Base-by-base conservation (phyloP, 2,888 invertebrate genomes). In the Teleiodes luculella region DNA sequence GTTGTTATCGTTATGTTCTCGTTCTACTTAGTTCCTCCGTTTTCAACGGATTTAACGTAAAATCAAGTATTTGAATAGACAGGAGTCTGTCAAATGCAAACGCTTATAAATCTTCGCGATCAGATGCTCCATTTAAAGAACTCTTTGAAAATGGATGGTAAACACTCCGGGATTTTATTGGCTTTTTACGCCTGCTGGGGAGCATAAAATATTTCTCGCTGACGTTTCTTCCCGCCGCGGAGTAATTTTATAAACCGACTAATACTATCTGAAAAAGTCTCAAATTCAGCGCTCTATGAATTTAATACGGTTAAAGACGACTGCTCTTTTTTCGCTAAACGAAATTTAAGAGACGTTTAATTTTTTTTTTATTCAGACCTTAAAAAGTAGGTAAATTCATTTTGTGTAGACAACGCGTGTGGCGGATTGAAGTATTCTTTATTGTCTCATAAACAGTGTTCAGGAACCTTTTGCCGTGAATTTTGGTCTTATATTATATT, bases 181-280 rank as follows among this genome's bases (percentile, higher is more conserved):
- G 45, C 53, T 53, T 53, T 53, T 53, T 47, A 53, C 33, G 28
- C 31, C 36, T 36, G 53, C 43, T 52, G 18, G 33, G 18, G 14
- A 46, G 36, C 39, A 50, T 53, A 53, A 53, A 53, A 48, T 35
- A 48, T 53, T 53, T 33, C 37, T 37, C 20, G 28, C 46, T 46
- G 46, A 53, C 53, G 36, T 53, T 53, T 48, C 30, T 14, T 16
- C n/a, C 20, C 31, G 11, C 39, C 41, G 47, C 41, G 41, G 24
- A 33, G 39, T 53, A 48, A 53, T 54, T 54, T 48, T 54, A 28
- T 43, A 20, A 49, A 53, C 39, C 37, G 14, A 46, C 20, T 33
- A 39, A 39, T 39, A 18, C 49, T 54, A 35, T 54, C 43, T 49
- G 49, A 54, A 43, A 54, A 49, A 54, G 31, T 35, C 48, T 28